Percentiles rank a stretch among this genome's conserved stretches.
These are phyloP conservation scores for Mus spretus DNA, from an alignment of 2,797 vertebrate species.

Conservation along the genomic window DNA sequence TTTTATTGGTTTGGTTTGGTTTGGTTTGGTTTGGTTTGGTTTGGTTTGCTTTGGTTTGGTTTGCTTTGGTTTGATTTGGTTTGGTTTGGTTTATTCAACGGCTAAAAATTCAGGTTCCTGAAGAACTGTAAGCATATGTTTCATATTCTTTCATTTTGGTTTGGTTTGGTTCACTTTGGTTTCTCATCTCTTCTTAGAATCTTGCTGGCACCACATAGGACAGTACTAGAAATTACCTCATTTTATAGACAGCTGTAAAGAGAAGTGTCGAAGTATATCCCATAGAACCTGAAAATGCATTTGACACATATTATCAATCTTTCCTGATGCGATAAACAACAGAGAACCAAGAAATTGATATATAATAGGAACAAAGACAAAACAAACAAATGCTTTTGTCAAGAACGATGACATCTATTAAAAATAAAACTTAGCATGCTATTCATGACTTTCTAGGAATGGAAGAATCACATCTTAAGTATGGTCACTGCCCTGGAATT, in stretches of 20 bases:
- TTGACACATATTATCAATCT: neutral
- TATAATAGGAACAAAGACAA: neutral
- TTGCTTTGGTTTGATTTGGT: neutral
- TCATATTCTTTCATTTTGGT: neutral
- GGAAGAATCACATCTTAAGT: neutral
- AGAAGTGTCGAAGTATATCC: neutral
- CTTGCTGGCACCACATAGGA: neutral
- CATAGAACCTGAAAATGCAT: neutral
- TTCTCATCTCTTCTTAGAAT: neutral
- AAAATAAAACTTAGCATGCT: conserved; percentile 38
- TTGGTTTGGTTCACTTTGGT: neutral
- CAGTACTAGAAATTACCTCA: conserved; percentile 24
- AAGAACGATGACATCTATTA: neutral
- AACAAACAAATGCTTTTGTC: neutral
- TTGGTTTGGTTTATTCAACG: neutral
- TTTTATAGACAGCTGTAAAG: neutral
- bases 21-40: no score
- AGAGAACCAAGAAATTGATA: neutral
- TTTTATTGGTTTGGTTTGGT: no score
- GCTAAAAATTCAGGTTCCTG: neutral
- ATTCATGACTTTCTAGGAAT: neutral
- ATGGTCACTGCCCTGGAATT: neutral
- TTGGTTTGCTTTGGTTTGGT: no score
- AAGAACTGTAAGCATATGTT: neutral
- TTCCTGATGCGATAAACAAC: neutral